These are phyloP conservation scores for Fragum whitleyi DNA, from an alignment of 2,888 invertebrate species.

Conservation along the genomic window DNA sequence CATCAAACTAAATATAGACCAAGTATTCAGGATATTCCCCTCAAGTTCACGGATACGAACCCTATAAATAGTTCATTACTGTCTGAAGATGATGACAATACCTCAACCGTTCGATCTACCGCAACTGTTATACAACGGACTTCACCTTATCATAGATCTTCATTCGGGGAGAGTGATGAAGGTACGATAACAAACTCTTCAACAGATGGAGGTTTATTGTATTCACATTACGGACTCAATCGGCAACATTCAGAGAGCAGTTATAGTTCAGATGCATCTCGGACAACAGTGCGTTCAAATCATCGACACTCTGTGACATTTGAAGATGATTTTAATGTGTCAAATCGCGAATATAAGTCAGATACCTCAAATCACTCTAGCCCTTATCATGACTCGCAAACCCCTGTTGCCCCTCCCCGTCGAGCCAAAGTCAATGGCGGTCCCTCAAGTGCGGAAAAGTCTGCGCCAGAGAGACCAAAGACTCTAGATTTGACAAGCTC, in stretches of 20 bases:
- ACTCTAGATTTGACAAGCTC: constrained; percentile 86
- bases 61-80: constrained; percentile 31
- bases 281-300: constrained; percentile 73
- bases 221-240: constrained; percentile 72
- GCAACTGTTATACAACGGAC: constrained; percentile 68
- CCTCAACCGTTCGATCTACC: constrained; percentile 69
- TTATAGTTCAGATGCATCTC: constrained; percentile 78
- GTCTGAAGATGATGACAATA: constrained; percentile 55
- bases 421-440: constrained; percentile 66
- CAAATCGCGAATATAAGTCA: constrained; percentile 87
- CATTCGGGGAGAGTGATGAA: constrained; percentile 75
- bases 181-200: constrained; percentile 72
- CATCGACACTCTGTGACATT: constrained; percentile 83
- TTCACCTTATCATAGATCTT: constrained; percentile 70
- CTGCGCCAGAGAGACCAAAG: constrained; percentile 86
- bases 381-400: constrained; percentile 60
- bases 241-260: constrained; percentile 82
- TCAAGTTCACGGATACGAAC: constrained; percentile 76
- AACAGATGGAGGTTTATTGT: constrained; percentile 69
- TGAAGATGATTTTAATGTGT: constrained; percentile 80
- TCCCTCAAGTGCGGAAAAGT: constrained; percentile 38
- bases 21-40: constrained; percentile 79
- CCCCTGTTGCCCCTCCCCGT: constrained; percentile 70
- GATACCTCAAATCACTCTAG: constrained; percentile 88
- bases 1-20: constrained; percentile 88